A percentile compares a stretch with the other conserved stretches of the same genome.
Evolutionary conservation across 2,113 vertebrate species (phyloP).

Genomic region (Phaethon lepturus): DNA sequence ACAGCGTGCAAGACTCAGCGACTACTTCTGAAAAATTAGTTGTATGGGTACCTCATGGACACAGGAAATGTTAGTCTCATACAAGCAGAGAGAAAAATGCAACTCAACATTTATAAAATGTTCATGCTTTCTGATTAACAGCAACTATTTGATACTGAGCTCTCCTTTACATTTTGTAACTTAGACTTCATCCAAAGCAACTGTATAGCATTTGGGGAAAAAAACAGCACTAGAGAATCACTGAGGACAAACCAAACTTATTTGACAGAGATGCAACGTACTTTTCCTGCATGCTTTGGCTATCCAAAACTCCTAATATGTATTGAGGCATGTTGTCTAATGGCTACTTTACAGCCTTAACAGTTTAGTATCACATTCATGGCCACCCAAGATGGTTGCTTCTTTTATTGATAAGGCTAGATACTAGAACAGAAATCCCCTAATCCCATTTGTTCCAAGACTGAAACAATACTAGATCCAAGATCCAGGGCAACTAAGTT

Average conservation of each 20-base stretch:
- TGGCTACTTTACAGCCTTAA: neutral
- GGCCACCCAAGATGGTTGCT: neutral
- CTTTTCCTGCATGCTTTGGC: neutral
- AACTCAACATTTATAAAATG: neutral
- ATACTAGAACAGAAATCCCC: neutral
- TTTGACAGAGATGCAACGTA: neutral
- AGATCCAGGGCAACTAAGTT: neutral
- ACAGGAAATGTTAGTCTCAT: fast-evolving
- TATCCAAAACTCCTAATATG: neutral
- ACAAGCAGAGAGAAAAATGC: neutral
- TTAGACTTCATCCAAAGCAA: neutral
- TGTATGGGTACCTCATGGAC: neutral
- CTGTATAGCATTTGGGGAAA: neutral
- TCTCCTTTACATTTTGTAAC: neutral
- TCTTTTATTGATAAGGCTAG: neutral
- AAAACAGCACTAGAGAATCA: neutral
- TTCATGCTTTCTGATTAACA: neutral
- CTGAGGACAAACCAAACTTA: neutral
- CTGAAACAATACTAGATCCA: neutral
- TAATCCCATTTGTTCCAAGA: neutral
- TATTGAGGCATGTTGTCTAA: neutral
- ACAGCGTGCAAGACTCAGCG: fast-evolving
- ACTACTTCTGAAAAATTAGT: neutral
- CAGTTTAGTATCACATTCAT: neutral
- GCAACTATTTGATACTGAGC: neutral